These are phyloP conservation scores for Ictidomys tridecemlineatus DNA, from an alignment of 2,113 vertebrate species.

Conservation along the genomic window DNA sequence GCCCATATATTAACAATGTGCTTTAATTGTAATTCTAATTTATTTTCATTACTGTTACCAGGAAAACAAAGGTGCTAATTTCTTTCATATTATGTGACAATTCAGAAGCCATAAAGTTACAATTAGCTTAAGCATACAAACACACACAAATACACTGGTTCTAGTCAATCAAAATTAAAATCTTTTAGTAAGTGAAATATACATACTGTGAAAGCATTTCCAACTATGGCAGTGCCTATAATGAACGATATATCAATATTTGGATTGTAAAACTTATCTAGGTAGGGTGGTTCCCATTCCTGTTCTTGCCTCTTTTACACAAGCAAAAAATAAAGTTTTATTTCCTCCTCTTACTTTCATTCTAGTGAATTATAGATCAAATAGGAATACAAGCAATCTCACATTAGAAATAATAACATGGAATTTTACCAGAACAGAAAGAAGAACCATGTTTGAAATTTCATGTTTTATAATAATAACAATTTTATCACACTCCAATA, in stretches of 20 bases:
- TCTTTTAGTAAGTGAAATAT: background rate
- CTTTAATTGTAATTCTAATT: background rate
- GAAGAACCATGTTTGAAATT: background rate
- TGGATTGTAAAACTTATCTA: background rate
- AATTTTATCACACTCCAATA: background rate
- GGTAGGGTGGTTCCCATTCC: background rate
- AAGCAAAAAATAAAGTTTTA: background rate
- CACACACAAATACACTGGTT: background rate
- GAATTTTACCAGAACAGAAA: background rate
- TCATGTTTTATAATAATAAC: background rate
- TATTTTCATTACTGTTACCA: background rate
- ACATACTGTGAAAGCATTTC: background rate
- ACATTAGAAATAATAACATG: background rate
- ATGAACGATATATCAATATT: background rate
- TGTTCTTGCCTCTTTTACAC: background rate
- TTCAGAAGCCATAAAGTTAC: background rate
- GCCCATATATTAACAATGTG: background rate
- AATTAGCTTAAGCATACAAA: background rate
- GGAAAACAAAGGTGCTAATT: background rate
- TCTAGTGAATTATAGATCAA: background rate
- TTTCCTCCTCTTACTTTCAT: background rate
- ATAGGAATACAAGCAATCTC: background rate
- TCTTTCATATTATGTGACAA: background rate
- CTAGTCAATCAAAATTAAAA: constrained; percentile 25
- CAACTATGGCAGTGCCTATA: background rate